Evolutionary conservation across 2,113 vertebrate genomes (phyloP), one percentile per base, ranked within the genome.

Genomic region (Poeciliopsis retropinna): DNA sequence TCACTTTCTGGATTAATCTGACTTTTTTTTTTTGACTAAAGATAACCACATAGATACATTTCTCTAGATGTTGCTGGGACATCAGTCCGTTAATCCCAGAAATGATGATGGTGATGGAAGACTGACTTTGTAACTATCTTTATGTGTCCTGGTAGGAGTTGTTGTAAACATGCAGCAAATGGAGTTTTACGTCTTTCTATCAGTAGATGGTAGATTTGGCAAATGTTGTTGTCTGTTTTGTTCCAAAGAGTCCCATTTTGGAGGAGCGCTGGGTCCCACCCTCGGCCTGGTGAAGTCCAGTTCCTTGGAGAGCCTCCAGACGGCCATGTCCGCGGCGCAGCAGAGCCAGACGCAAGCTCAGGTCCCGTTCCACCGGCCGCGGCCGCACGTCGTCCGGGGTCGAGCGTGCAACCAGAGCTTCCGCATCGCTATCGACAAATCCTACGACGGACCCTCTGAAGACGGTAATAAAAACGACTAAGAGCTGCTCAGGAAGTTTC

Each of bases 271-370:
- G 1, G 97, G 97, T n/a, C 97, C 97, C 30, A 96, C 95, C 25
- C 88, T 98, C 79, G 97, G 97, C n/a, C 86, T 99, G 65, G 94
- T 95, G 88, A 99, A 97, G 93, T 99, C 98, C 83, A 99, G 96
- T 85, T 99, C 97, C 19, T 91, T 99, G 79, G 98, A 98, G 93
- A 99, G 97, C 79, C 95, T 99, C 25, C 97, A 98, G 93, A 97
- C 97, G 0, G 97, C 97, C 1, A 92, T 99, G 84, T 95, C 96
- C 3, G 97, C 97, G 89, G 96, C 95, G 41, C 39, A 79, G 72
- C 89, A 91, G 60, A 80, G 64, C 11, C 77, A 31, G 57, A 89
- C 84, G 73, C 95, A 97, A 83, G 94, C 93, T 0, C 94, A 94
- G 0, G 95, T 96, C 34, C 96, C 96, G 51, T 97, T 98, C 68